These are phyloP conservation scores for Buceros bicornis DNA, from an alignment of 2,797 vertebrate genomes.

Conservation along the genomic window DNA sequence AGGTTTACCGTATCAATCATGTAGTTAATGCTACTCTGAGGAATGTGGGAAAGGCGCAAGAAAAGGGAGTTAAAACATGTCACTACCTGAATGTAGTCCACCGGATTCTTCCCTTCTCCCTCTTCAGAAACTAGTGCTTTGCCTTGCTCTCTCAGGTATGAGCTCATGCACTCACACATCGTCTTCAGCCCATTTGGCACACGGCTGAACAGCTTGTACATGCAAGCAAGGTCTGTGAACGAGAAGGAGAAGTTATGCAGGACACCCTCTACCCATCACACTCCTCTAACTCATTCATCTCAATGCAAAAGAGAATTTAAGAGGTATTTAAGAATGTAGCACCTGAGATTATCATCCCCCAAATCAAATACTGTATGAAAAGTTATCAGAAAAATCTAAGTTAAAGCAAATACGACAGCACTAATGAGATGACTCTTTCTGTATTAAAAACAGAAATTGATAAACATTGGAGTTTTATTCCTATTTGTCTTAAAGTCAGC, in stretches of 20 bases:
- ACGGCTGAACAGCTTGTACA: conserved; percentile 98
- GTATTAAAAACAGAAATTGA: not conserved
- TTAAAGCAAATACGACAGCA: not conserved
- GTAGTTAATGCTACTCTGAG: not conserved
- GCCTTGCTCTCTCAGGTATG: conserved; percentile 95
- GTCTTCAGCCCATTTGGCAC: conserved; percentile 98
- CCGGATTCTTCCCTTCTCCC: conserved; percentile 97
- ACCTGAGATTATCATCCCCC: not conserved
- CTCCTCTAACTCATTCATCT: not conserved
- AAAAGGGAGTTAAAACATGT: not conserved
- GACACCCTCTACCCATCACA: not conserved
- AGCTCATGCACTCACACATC: conserved; percentile 99
- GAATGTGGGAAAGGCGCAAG: not conserved
- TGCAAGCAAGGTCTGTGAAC: conserved; percentile 93
- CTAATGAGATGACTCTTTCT: not conserved
- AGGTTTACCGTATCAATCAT: not conserved
- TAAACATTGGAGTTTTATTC: not conserved
- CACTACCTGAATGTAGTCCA: conserved; percentile 97
- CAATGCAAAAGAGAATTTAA: not conserved
- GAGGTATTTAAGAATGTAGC: not conserved
- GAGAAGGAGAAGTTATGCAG: conserved; percentile 34
- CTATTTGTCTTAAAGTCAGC: not conserved
- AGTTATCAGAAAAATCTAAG: not conserved
- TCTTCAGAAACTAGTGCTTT: conserved; percentile 98
- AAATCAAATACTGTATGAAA: not conserved